A percentile compares a stretch with the other conserved stretches of the same genome.
These are phyloP conservation scores for Megalops cyprinoides DNA, from an alignment of 2,797 vertebrate genomes.

Conservation along the genomic window DNA sequence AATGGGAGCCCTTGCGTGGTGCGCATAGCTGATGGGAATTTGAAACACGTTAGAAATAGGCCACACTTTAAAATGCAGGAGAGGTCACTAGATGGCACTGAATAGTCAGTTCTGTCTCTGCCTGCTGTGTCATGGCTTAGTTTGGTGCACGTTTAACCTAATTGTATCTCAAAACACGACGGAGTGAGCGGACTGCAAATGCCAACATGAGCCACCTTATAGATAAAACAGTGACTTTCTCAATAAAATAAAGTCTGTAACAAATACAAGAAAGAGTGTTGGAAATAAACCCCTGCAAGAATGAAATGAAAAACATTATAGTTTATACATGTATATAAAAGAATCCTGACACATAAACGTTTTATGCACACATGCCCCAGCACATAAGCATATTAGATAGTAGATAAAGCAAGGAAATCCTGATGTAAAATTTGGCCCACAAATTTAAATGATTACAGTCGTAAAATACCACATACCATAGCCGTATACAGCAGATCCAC, in stretches of 20 bases:
- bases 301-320: no score
- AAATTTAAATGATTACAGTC: background rate
- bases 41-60: background rate
- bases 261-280: no score
- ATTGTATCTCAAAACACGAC: background rate
- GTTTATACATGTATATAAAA: no score
- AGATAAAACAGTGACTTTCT: no score
- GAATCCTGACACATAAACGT: no score
- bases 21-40: background rate
- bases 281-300: no score
- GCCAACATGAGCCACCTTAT: background rate
- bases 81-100: conserved; percentile 58
- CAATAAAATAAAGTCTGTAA: no score
- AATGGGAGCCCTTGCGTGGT: background rate
- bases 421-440: background rate
- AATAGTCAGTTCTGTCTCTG: conserved; percentile 37
- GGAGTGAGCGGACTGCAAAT: background rate
- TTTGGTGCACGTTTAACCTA: background rate
- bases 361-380: no score
- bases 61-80: background rate
- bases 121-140: background rate
- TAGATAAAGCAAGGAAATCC: no score
- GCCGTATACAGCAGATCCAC: background rate
- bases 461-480: background rate
- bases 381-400: no score